Percentiles rank a stretch among this genome's conserved stretches.
Conservation (phyloP, 2,113 vertebrate species). For the Pseudorhombus dupliciocellatus region DNA sequence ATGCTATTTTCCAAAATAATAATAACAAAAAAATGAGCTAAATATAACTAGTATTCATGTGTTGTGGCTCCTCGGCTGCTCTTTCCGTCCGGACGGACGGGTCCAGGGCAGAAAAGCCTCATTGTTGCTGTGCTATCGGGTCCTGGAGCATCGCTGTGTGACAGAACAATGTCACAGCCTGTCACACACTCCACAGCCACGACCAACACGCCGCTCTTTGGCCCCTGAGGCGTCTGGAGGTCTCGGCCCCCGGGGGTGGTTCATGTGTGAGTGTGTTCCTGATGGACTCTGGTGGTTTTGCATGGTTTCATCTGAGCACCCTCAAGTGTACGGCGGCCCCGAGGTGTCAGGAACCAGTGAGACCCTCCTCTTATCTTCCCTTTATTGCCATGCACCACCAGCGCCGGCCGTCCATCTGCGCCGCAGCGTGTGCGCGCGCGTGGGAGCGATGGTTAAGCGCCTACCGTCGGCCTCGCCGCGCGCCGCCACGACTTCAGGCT, state of each 20-base stretch:
- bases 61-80: not conserved
- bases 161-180: constrained; percentile 49
- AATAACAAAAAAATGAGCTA: not conserved
- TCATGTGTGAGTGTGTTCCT: constrained; percentile 5
- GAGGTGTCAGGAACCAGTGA: constrained; percentile 38
- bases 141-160: constrained; percentile 39
- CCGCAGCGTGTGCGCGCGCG: not conserved
- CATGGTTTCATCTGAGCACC: constrained; percentile 63
- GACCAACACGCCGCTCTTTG: constrained; percentile 10
- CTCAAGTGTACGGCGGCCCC: constrained; percentile 27
- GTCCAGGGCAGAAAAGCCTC: constrained; percentile 13
- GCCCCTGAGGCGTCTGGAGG: not conserved
- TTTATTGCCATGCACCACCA: constrained; percentile 2
- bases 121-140: constrained; percentile 37
- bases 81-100: not conserved
- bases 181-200: constrained; percentile 51
- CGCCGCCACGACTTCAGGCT: constrained; percentile 41
- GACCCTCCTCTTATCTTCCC: constrained; percentile 8
- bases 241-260: constrained; percentile 6
- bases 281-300: constrained; percentile 38
- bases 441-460: not conserved
- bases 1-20: not conserved
- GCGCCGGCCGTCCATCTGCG: not conserved
- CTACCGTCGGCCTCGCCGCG: not conserved
- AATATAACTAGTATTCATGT: not conserved